Base-by-base conservation (phyloP, 2,888 invertebrate species). In the Erannis defoliaria region DNA sequence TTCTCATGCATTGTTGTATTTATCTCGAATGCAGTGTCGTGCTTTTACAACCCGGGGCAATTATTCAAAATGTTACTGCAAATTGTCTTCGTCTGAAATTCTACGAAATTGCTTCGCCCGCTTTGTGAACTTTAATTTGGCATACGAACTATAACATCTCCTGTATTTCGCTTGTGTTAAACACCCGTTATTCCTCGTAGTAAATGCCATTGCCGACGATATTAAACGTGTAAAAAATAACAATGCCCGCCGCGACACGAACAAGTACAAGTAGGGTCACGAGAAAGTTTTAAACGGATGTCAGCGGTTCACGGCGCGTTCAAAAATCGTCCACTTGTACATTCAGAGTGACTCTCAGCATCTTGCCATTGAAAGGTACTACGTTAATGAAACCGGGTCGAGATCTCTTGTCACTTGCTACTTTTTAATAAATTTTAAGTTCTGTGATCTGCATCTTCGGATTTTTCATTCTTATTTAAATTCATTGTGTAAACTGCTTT, bases 301-400 rank as follows among this genome's bases (percentile, higher is more conserved):
- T 77, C 74, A 74, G 68, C 71, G 61, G 73, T 76, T 72, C 73
- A 66, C 61, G 67, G 65, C 68, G 72, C 68, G 62, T 70, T 76
- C 75, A 80, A 83, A 86, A 84, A 82, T 82, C 70, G 76, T 79
- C 77, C 80, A 76, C 76, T 82, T 81, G 75, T 75, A 75, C 76
- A 82, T 85, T 57, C 68, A 29, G 67, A 55, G 55, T 60, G 65
- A 62, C 66, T 66, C 67, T 66, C 46, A 53, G 57, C 55, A 45
- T 48, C 53, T 63, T 50, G 8, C 46, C 46, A 51, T 55, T 67
- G 61, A 65, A 58, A 46, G 60, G 57, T 64, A 62, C 64, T 71
- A 82, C 82, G 81, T 82, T 84, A 86, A 80, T 72, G 75, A 74
- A 89, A 88, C 88, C 84, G 74, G 86, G 88, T 83, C 87, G 79